A percentile compares a stretch with the other conserved stretches of the same genome.
phyloP scores from a whole-genome alignment of 1,140 invertebrate genomes.

The Hylaeus volcanicus region DNA sequence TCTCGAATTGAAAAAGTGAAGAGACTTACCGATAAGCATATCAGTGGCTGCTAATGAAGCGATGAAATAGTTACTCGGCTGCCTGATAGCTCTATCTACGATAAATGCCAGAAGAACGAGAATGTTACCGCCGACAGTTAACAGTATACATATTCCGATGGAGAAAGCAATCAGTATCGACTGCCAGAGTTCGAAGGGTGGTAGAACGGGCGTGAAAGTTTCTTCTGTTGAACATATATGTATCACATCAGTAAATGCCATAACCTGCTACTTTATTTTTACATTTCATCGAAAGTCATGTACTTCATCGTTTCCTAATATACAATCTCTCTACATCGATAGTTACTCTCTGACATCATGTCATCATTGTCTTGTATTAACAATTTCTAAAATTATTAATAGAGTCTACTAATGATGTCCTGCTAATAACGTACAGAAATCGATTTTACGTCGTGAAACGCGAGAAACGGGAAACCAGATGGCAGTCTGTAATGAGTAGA shows the following conservation, averaged over 20 bases:
- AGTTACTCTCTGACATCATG: too few relatives aligned
- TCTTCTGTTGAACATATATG: slow-evolving; percentile 50
- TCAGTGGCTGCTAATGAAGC: slow-evolving; percentile 98
- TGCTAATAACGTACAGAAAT: too few relatives aligned
- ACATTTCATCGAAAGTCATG: not conserved
- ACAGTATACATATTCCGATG: slow-evolving; percentile 92
- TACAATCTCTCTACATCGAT: not conserved
- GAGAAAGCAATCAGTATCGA: slow-evolving; percentile 95
- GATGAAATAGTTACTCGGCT: slow-evolving; percentile 99
- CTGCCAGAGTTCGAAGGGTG: slow-evolving; percentile 95
- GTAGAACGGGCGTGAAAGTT: slow-evolving; percentile 82
- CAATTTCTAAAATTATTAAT: too few relatives aligned
- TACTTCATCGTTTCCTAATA: too few relatives aligned
- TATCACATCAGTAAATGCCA: slow-evolving; percentile 1
- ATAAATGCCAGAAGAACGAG: slow-evolving; percentile 98
- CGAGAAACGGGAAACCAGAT: too few relatives aligned
- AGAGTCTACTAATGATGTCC: too few relatives aligned
- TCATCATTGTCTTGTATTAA: too few relatives aligned
- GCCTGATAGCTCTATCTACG: slow-evolving; percentile 97
- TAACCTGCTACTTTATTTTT: not conserved
- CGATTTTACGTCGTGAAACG: too few relatives aligned
- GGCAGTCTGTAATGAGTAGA: too few relatives aligned
- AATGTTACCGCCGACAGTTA: slow-evolving; percentile 97
- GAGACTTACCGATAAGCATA: slow-evolving; percentile 94
- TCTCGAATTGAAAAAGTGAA: not conserved